Percentiles rank a stretch among this genome's conserved stretches.
Conservation (phyloP, 2,797 vertebrate species). For the Taenioides sp. region DNA sequence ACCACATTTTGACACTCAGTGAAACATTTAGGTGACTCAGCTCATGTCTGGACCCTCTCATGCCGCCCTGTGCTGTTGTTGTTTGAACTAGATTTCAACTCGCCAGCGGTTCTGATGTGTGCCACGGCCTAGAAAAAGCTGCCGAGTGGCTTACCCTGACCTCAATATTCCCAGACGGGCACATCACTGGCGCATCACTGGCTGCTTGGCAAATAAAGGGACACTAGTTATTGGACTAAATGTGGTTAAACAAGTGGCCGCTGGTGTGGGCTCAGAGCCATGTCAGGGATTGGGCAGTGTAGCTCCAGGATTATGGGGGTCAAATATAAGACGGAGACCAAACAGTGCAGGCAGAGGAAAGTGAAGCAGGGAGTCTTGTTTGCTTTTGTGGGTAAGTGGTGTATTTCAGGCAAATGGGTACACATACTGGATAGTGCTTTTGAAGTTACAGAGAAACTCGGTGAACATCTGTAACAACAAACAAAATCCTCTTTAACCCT, state of each 20-base stretch:
- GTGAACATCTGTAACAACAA: too few species aligned
- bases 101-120: slow-evolving; percentile 49
- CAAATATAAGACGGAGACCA: slow-evolving; percentile 29
- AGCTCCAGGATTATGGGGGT: slow-evolving; percentile 53
- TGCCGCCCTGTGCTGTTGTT: slow-evolving; percentile 54
- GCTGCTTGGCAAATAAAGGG: slow-evolving; percentile 55
- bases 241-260: slow-evolving; percentile 53
- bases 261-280: slow-evolving; percentile 34
- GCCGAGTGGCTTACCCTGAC: slow-evolving; percentile 65
- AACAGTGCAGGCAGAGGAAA: slow-evolving; percentile 4
- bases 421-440: too few species aligned
- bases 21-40: slow-evolving; percentile 37
- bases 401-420: too few species aligned
- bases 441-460: too few species aligned
- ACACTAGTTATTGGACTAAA: slow-evolving; percentile 25
- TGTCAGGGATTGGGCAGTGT: slow-evolving; percentile 35
- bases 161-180: slow-evolving; percentile 70
- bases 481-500: too few species aligned
- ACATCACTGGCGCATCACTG: slow-evolving; percentile 50
- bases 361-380: background rate
- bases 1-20: background rate
- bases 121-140: slow-evolving; percentile 62
- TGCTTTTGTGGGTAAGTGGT: slow-evolving; percentile 7
- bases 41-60: slow-evolving; percentile 23
- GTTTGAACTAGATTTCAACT: slow-evolving; percentile 66